phyloP scores from a whole-genome alignment of 2,113 vertebrate genomes.

The Serilophus lunatus region DNA sequence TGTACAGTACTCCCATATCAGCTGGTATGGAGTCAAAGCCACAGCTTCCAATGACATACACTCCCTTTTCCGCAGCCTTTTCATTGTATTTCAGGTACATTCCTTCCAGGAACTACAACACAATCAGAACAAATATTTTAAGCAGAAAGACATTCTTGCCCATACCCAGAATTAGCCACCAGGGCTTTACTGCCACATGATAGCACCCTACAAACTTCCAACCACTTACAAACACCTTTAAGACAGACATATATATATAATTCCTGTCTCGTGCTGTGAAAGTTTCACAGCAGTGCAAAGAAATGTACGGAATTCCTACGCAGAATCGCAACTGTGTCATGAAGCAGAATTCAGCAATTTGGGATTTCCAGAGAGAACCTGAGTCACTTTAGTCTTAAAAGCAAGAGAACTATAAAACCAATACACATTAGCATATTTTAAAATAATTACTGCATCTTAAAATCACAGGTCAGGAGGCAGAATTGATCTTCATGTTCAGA shows the following conservation, averaged over 20 bases:
- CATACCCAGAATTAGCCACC: not conserved
- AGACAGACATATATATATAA: not conserved
- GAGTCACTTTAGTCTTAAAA: not conserved
- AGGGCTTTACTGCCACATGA: fast-evolving
- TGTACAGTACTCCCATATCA: conserved; percentile 92
- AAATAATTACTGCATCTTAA: not conserved
- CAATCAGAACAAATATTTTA: conserved; percentile 22
- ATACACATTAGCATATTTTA: not conserved
- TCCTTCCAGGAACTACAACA: conserved; percentile 88
- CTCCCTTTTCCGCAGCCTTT: conserved; percentile 86
- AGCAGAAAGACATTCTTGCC: not conserved
- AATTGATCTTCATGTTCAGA: not conserved
- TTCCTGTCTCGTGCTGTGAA: not conserved
- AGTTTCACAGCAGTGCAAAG: not conserved
- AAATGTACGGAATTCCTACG: not conserved
- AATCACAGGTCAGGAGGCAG: not conserved
- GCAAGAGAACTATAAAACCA: not conserved
- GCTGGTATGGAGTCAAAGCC: conserved; percentile 97
- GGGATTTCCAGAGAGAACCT: not conserved
- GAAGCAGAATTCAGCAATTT: not conserved
- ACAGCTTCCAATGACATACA: conserved; percentile 91
- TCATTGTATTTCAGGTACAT: conserved; percentile 87
- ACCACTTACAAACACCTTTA: not conserved
- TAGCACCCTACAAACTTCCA: not conserved
- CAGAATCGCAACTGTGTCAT: not conserved